Evolutionary conservation across 1,140 invertebrate species (phyloP).

Genomic region (Oedothorax gibbosus): DNA sequence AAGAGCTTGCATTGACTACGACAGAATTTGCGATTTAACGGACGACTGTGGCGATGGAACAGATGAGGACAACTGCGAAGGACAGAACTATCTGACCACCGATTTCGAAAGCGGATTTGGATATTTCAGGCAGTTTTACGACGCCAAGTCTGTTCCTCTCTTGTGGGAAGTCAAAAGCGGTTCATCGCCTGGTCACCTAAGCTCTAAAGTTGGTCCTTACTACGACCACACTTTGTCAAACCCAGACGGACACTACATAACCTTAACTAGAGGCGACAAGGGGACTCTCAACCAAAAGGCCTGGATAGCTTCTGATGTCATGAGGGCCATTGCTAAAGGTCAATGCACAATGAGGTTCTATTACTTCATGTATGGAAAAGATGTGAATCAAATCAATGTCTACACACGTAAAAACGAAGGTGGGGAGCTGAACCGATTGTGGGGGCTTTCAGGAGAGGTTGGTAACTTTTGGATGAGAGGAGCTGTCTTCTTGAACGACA

Average conservation of each 20-base stretch:
- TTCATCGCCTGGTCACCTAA: not conserved
- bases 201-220: constrained; percentile 46
- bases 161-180: constrained; percentile 53
- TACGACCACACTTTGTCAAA: constrained; percentile 61
- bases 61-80: constrained; percentile 66
- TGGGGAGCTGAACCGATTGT: not conserved
- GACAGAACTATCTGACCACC: not conserved
- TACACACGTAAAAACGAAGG: constrained; percentile 58
- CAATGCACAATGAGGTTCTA: constrained; percentile 64
- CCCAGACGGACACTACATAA: constrained; percentile 53
- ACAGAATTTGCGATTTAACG: constrained; percentile 66
- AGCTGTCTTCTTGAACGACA: constrained; percentile 18
- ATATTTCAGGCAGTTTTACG: constrained; percentile 9
- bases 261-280: not conserved
- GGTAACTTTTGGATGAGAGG: constrained; percentile 59
- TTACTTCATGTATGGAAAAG: constrained; percentile 68
- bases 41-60: constrained; percentile 69
- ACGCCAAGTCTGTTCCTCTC: not conserved
- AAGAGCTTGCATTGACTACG: constrained; percentile 53
- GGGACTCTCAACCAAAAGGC: constrained; percentile 41
- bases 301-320: constrained; percentile 55
- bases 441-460: constrained; percentile 16
- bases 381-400: constrained; percentile 65
- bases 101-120: constrained; percentile 54
- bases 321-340: not conserved